phyloP scores from a whole-genome alignment of 2,888 invertebrate species.

The Catocala fraxini region DNA sequence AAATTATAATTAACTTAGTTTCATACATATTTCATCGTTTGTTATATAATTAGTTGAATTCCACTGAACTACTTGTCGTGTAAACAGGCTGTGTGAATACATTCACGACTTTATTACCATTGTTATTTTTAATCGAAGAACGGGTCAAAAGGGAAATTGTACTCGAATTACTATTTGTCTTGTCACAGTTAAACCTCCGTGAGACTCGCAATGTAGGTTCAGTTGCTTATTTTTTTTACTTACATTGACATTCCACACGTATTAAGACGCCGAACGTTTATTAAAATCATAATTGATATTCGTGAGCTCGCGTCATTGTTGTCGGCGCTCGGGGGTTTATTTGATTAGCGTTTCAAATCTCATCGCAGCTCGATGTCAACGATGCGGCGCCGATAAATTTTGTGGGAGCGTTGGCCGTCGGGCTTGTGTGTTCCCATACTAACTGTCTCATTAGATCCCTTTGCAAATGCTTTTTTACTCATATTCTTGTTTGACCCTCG shows the following conservation, averaged over 20 bases:
- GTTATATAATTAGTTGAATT: constrained; percentile 30
- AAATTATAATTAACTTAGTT: constrained; percentile 23
- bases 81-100: constrained; percentile 35
- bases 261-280: constrained; percentile 43
- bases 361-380: constrained; percentile 63
- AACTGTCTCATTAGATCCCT: constrained; percentile 74
- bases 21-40: constrained; percentile 25
- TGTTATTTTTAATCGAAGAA: constrained; percentile 15
- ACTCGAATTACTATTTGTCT: constrained; percentile 19
- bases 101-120: constrained; percentile 9
- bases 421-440: constrained; percentile 65
- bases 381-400: constrained; percentile 58
- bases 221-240: constrained; percentile 19
- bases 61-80: constrained; percentile 17
- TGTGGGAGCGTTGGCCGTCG: constrained; percentile 71
- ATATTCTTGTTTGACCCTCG: constrained; percentile 69
- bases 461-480: constrained; percentile 71
- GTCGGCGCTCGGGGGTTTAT: constrained; percentile 47
- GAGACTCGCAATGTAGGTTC: constrained; percentile 7
- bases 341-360: constrained; percentile 68
- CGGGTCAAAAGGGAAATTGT: constrained; percentile 35
- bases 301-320: constrained; percentile 40
- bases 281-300: constrained; percentile 46
- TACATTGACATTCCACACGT: constrained; percentile 16
- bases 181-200: constrained; percentile 12